These are phyloP conservation scores for Nezara viridula DNA, from an alignment of 2,888 invertebrate genomes.

Conservation along the genomic window DNA sequence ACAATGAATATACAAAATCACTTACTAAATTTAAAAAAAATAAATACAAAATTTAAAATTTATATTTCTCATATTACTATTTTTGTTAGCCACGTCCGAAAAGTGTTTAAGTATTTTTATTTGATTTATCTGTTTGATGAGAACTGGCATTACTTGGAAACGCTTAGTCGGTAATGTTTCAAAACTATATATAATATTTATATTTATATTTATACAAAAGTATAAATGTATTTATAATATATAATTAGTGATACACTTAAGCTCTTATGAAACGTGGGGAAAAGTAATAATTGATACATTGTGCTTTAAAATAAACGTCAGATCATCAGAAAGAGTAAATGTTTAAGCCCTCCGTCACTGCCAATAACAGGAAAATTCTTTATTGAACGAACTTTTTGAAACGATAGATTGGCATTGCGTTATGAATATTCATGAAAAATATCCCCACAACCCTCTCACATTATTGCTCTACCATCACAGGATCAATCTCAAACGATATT, in stretches of 20 bases:
- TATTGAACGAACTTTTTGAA: slow-evolving; percentile 5
- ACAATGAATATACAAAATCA: too few relatives aligned
- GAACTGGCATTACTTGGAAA: too few relatives aligned
- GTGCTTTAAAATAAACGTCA: background rate
- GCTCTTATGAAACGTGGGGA: too few relatives aligned
- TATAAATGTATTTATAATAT: background rate
- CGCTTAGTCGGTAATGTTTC: too few relatives aligned
- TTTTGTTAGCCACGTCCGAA: too few relatives aligned
- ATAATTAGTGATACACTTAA: background rate
- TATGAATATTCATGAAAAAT: slow-evolving; percentile 19
- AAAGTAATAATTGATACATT: background rate
- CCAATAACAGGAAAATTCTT: slow-evolving; percentile 6
- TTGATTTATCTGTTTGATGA: too few relatives aligned
- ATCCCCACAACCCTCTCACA: background rate
- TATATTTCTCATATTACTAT: too few relatives aligned
- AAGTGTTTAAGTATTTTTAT: too few relatives aligned
- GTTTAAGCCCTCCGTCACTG: background rate
- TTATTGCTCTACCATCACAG: background rate
- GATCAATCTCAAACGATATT: background rate
- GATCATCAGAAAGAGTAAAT: background rate
- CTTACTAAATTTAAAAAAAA: too few relatives aligned
- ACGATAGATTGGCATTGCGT: slow-evolving; percentile 4
- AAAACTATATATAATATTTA: too few relatives aligned
- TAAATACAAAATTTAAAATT: too few relatives aligned
- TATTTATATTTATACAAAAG: too few relatives aligned